A percentile compares a stretch with the other conserved stretches of the same genome.
Conservation (phyloP, 2,797 vertebrate species). For the Ambastaia sidthimunki region DNA sequence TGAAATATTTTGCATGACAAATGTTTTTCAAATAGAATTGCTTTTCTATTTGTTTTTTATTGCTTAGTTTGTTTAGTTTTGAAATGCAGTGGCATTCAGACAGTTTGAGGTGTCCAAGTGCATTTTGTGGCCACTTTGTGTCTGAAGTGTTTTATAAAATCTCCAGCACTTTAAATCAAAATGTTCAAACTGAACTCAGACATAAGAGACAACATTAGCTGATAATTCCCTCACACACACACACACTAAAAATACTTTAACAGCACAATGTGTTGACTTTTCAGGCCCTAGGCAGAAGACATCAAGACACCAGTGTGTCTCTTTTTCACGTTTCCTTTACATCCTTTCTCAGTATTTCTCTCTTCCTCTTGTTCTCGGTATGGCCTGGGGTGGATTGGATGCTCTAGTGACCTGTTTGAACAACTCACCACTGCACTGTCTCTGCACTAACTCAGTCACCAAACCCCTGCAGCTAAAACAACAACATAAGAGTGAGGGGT, state of each 20-base stretch:
- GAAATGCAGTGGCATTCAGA: not conserved
- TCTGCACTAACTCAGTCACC: conserved; percentile 66
- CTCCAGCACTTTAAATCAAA: conserved; percentile 1
- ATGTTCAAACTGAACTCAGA: not conserved
- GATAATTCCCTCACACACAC: not conserved
- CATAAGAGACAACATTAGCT: not conserved
- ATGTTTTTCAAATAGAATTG: not conserved
- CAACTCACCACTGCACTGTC: conserved; percentile 58
- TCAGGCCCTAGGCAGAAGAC: conserved; percentile 38
- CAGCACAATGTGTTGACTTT: conserved; percentile 20
- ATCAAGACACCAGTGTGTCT: conserved; percentile 31
- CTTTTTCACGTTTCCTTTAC: conserved; percentile 17
- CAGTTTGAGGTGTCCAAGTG: not conserved
- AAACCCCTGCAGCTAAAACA: conserved; percentile 54
- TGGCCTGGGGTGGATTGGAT: conserved; percentile 65
- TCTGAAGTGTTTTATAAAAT: not conserved
- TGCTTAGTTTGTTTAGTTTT: too few species aligned
- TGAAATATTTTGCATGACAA: not conserved
- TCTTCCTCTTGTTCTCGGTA: conserved; percentile 38
- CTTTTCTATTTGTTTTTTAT: not conserved
- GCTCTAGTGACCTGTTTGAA: conserved; percentile 70
- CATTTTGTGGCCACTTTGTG: not conserved
- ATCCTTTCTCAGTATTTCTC: conserved; percentile 5
- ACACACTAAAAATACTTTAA: conserved; percentile 12
- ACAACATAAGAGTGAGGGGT: conserved; percentile 22